Evolutionary conservation across 2,888 invertebrate species (phyloP).

Genomic region (Caenorhabditis uteleia): DNA sequence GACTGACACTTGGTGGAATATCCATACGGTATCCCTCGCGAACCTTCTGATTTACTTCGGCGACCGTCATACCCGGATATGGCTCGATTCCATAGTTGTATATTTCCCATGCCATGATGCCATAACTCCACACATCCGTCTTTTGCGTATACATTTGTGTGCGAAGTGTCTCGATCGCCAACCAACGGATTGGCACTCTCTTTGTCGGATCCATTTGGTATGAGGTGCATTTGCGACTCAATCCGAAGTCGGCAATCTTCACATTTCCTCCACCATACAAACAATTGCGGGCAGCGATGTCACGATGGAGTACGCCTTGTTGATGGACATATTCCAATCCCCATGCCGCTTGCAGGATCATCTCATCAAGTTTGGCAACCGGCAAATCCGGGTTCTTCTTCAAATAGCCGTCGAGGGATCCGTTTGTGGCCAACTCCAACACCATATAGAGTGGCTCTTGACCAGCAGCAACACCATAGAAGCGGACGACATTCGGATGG

Average conservation of each 20-base stretch:
- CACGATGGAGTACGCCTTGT: slow-evolving; percentile 45
- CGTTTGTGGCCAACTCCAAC: slow-evolving; percentile 52
- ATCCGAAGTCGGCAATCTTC: slow-evolving; percentile 48
- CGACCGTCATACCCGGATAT: slow-evolving; percentile 47
- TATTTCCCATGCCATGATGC: slow-evolving; percentile 48
- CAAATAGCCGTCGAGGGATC: slow-evolving; percentile 52
- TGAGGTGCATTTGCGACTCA: slow-evolving; percentile 22
- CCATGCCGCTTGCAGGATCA: slow-evolving; percentile 52
- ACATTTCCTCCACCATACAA: slow-evolving; percentile 43
- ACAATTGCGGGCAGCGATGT: slow-evolving; percentile 49
- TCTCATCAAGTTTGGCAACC: slow-evolving; percentile 38
- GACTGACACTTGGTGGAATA: neutral
- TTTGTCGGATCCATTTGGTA: slow-evolving; percentile 43
- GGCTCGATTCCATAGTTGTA: slow-evolving; percentile 46
- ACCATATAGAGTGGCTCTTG: slow-evolving; percentile 54
- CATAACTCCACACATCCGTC: slow-evolving; percentile 49
- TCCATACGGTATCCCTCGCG: slow-evolving; percentile 48
- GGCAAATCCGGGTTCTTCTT: slow-evolving; percentile 40
- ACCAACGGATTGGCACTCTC: slow-evolving; percentile 42
- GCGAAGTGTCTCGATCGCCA: slow-evolving; percentile 42
- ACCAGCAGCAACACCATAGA: slow-evolving; percentile 52
- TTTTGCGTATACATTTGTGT: slow-evolving; percentile 32
- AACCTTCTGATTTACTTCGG: slow-evolving; percentile 44
- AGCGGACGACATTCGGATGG: slow-evolving; percentile 52
- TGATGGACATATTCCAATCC: slow-evolving; percentile 56